Conservation (phyloP, 2,888 invertebrate genomes). For the Minunthozetes semirufus region DNA sequence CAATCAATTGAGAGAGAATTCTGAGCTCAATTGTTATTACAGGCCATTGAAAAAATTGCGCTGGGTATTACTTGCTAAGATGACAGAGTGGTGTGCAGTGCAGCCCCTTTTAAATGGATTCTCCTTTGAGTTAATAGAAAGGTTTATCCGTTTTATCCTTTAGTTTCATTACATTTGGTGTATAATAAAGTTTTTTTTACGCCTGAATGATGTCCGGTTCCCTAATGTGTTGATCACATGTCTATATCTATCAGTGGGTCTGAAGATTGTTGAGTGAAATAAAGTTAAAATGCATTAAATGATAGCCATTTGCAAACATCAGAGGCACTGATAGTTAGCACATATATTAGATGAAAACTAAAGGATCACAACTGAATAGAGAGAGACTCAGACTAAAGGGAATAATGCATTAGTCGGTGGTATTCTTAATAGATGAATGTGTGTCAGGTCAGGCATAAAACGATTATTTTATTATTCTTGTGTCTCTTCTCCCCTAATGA, state of each 20-base stretch:
- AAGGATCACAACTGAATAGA: too few relatives aligned
- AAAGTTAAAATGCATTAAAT: slow-evolving; percentile 8
- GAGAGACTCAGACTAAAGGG: too few relatives aligned
- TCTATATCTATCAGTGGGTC: not conserved
- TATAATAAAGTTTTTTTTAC: not conserved
- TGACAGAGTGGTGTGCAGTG: not conserved
- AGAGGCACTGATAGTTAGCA: not conserved
- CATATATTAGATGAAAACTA: too few relatives aligned
- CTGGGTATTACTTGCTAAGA: not conserved
- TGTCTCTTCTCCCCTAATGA: too few relatives aligned
- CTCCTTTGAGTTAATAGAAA: too few relatives aligned
- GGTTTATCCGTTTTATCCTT: not conserved
- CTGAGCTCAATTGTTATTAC: not conserved
- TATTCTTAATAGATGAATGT: too few relatives aligned
- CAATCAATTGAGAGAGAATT: not conserved
- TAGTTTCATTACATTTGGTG: not conserved
- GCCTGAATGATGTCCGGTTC: not conserved
- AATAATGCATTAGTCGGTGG: too few relatives aligned
- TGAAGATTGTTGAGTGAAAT: not conserved
- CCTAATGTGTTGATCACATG: slow-evolving; percentile 1
- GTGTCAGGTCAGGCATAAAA: too few relatives aligned
- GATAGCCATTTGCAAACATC: not conserved
- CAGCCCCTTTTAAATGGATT: not conserved
- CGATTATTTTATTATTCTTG: too few relatives aligned
- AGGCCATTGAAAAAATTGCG: not conserved